A percentile compares a stretch with the other conserved stretches of the same genome.
phyloP scores from a whole-genome alignment of 1,140 invertebrate genomes.

The Drosophila melanica region DNA sequence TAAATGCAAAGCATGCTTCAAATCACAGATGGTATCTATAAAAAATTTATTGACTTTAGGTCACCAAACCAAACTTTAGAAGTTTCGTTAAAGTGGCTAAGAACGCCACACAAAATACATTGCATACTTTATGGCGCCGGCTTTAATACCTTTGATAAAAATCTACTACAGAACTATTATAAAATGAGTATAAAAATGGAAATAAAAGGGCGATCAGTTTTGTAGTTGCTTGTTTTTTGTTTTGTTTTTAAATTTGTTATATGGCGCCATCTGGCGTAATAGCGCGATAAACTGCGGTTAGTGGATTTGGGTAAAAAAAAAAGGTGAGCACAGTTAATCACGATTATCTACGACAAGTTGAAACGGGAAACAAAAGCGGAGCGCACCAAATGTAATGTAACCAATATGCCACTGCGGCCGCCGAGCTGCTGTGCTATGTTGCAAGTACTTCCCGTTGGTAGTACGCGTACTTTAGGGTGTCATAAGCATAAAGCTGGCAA shows the following conservation, averaged over 20 bases:
- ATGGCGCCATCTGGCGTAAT: constrained; percentile 39
- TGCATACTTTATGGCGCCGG: constrained; percentile 14
- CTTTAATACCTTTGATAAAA: not conserved
- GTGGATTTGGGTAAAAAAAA: constrained; percentile 1
- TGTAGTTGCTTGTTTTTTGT: not conserved
- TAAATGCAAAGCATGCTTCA: no score
- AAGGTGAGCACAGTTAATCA: constrained; percentile 35
- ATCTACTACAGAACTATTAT: not conserved
- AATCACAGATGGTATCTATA: no score
- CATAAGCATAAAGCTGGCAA: constrained; percentile 42
- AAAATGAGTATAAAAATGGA: not conserved
- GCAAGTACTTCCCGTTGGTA: constrained; percentile 11
- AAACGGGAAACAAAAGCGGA: not conserved
- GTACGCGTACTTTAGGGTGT: constrained; percentile 9
- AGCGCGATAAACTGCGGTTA: constrained; percentile 22
- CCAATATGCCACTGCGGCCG: constrained; percentile 31
- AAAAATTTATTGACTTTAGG: no score
- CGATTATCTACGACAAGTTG: constrained; percentile 41
- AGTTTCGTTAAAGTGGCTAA: no score
- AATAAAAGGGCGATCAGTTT: not conserved
- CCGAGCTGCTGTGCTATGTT: not conserved
- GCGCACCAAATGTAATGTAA: constrained; percentile 29
- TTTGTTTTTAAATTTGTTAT: not conserved
- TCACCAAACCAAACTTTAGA: no score
- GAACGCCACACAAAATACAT: not conserved